Conservation (phyloP, 1,140 invertebrate species). For the Radopholus similis region DNA sequence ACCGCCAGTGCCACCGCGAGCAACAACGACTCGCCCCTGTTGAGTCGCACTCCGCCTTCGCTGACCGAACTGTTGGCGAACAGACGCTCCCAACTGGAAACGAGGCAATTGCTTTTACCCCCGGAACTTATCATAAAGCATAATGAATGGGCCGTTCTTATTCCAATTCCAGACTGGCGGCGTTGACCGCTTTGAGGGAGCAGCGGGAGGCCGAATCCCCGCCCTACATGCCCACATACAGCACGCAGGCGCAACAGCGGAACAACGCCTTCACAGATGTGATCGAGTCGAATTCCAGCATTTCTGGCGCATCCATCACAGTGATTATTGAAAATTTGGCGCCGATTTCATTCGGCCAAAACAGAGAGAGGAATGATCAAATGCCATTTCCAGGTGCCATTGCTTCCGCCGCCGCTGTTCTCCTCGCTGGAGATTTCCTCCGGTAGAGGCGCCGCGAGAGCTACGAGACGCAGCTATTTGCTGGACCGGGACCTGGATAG, state of each 20-base stretch:
- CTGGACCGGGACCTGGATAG: background rate
- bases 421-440: slow-evolving; percentile 14
- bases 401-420: slow-evolving; percentile 21
- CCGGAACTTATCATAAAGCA: too few relatives aligned
- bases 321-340: background rate
- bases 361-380: background rate
- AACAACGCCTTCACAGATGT: background rate
- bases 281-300: background rate
- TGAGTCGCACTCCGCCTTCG: background rate
- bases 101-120: too few relatives aligned
- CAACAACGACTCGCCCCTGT: background rate
- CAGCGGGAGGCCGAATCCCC: background rate
- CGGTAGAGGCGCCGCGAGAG: background rate
- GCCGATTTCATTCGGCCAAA: background rate
- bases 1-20: background rate
- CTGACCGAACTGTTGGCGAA: background rate
- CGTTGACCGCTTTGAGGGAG: background rate
- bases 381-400: background rate
- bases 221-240: background rate
- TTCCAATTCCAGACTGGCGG: too few relatives aligned
- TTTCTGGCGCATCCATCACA: slow-evolving; percentile 9
- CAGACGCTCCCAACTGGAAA: background rate
- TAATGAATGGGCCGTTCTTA: too few relatives aligned
- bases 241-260: background rate
- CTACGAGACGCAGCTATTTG: background rate